A percentile compares a stretch with the other conserved stretches of the same genome.
Evolutionary conservation across 2,113 vertebrate species (phyloP).

Genomic region (Piprites chloris): DNA sequence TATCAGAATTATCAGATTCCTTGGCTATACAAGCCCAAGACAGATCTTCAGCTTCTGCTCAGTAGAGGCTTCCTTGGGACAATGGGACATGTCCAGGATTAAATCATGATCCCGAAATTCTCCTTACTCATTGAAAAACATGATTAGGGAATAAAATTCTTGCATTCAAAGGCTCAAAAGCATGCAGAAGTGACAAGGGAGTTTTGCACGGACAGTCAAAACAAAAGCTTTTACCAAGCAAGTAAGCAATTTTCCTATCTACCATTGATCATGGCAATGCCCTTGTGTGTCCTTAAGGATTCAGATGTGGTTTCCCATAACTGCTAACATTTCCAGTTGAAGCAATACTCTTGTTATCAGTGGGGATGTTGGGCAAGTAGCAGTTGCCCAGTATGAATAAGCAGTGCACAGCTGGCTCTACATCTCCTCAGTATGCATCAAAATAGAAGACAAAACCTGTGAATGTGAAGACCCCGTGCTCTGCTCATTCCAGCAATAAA

Average conservation of each 20-base stretch:
- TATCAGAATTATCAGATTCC: neutral
- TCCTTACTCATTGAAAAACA: neutral
- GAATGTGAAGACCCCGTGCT: neutral
- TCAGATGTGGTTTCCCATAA: neutral
- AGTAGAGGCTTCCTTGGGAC: neutral
- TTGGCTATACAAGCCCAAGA: fast-evolving
- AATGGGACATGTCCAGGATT: neutral
- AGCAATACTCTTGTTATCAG: neutral
- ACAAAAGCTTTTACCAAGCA: neutral
- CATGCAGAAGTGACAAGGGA: neutral
- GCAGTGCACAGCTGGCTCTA: neutral
- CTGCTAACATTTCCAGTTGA: neutral
- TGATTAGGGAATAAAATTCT: neutral
- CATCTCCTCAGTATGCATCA: neutral
- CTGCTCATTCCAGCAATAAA: neutral
- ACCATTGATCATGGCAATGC: neutral
- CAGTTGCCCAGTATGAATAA: neutral
- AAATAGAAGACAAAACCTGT: neutral
- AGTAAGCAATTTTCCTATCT: neutral
- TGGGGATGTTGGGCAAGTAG: neutral
- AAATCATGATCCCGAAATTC: neutral
- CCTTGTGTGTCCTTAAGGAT: neutral
- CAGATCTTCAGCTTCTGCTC: neutral
- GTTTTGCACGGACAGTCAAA: neutral
- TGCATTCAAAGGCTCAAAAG: neutral